Conservation (phyloP, 2,888 invertebrate species). For the Dryococelus australis region DNA sequence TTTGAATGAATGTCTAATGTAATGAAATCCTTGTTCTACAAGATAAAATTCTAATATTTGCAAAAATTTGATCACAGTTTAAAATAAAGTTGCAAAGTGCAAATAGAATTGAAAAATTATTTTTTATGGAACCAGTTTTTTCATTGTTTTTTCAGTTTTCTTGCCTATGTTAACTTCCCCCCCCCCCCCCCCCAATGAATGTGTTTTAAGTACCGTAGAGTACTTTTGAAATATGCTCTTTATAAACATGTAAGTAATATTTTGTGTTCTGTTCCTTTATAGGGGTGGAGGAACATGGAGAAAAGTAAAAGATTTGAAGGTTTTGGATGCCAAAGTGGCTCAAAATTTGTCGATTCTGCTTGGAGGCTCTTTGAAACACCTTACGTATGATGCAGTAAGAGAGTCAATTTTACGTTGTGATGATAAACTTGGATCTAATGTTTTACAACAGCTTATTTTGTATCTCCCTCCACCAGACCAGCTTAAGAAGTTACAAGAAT, state of each 20-base stretch:
- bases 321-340: slow-evolving; percentile 90
- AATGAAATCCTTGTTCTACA: too few relatives aligned
- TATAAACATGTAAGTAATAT: not conserved
- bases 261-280: slow-evolving; percentile 12
- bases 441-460: slow-evolving; percentile 88
- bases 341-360: slow-evolving; percentile 90
- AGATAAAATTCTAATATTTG: too few relatives aligned
- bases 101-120: too few relatives aligned
- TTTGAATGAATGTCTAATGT: too few relatives aligned
- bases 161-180: too few relatives aligned
- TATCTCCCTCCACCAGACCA: slow-evolving; percentile 93
- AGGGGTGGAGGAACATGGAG: slow-evolving; percentile 72
- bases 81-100: too few relatives aligned
- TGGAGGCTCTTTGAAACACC: slow-evolving; percentile 86
- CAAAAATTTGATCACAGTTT: too few relatives aligned
- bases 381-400: slow-evolving; percentile 82
- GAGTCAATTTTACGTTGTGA: slow-evolving; percentile 86
- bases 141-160: too few relatives aligned
- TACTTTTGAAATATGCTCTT: not conserved
- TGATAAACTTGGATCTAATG: slow-evolving; percentile 83
- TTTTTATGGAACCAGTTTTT: too few relatives aligned
- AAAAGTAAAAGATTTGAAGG: slow-evolving; percentile 90
- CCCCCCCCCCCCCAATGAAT: too few relatives aligned
- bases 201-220: too few relatives aligned
- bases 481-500: slow-evolving; percentile 80